Conservation (phyloP, 2,113 vertebrate species). For the Quiscalus mexicanus region DNA sequence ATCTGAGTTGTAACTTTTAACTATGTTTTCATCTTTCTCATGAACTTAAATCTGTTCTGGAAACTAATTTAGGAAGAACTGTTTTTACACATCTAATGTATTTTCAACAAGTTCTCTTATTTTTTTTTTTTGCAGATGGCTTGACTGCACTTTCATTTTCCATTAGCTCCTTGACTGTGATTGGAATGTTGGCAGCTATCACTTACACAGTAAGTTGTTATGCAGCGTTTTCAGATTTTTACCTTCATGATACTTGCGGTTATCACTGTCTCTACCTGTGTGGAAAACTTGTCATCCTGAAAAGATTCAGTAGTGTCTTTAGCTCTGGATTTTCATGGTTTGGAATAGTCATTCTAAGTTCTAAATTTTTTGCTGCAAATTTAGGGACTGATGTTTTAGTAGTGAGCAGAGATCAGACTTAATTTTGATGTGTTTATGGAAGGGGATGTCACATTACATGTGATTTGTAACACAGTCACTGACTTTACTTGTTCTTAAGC, state of each 20-base stretch:
- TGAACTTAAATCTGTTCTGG: not conserved
- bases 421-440: not conserved
- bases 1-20: not conserved
- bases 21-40: not conserved
- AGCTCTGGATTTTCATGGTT: not conserved
- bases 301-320: not conserved
- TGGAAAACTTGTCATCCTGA: not conserved
- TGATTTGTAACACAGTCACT: not conserved
- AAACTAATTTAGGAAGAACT: not conserved
- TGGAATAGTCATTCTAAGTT: not conserved
- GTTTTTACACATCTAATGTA: not conserved
- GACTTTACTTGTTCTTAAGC: not conserved
- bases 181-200: conserved; percentile 98
- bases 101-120: not conserved
- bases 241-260: rapidly evolving
- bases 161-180: conserved; percentile 96
- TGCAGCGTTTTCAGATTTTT: not conserved
- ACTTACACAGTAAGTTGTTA: conserved; percentile 94
- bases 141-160: conserved; percentile 94
- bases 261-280: not conserved
- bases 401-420: not conserved
- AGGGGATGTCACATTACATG: not conserved
- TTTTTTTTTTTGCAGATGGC: conserved; percentile 82
- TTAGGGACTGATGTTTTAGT: not conserved
- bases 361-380: not conserved